Evolutionary conservation across 2,797 vertebrate species (phyloP).

Genomic region (Argentina silus): DNA sequence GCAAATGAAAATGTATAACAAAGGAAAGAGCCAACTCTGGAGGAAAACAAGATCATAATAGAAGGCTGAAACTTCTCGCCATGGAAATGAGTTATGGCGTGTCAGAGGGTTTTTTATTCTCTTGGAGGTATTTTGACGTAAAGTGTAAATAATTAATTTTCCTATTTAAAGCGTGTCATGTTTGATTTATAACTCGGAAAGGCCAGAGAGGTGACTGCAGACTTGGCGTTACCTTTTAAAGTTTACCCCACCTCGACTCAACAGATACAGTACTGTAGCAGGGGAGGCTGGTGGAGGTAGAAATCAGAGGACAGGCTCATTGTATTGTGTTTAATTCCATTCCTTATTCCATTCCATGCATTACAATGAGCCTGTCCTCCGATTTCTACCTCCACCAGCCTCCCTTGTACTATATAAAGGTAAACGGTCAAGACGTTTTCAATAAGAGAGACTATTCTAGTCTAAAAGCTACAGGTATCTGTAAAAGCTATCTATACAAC

Average conservation of each 20-base stretch:
- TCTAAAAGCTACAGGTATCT: no score
- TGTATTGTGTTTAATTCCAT: no score
- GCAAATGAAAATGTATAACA: neutral
- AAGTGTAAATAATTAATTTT: conserved; percentile 82
- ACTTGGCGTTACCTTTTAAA: conserved; percentile 3
- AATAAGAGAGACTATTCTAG: no score
- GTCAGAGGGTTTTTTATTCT: conserved; percentile 63
- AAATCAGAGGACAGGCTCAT: no score
- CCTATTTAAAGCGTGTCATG: conserved; percentile 78
- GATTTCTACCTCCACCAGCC: no score
- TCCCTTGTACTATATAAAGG: no score
- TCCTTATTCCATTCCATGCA: no score
- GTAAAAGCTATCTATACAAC: no score
- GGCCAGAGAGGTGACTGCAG: conserved; percentile 55
- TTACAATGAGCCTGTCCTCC: no score
- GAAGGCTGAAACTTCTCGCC: conserved; percentile 56
- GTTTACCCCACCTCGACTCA: neutral
- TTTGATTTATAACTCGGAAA: conserved; percentile 75
- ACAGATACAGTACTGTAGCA: neutral
- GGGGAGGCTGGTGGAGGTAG: no score
- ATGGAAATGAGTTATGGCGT: conserved; percentile 73
- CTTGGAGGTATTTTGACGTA: conserved; percentile 77
- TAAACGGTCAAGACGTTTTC: no score
- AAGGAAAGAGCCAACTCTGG: conserved; percentile 54
- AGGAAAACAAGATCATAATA: conserved; percentile 69